Conservation (phyloP, 2,797 vertebrate species). For the Pantherophis vulpinus region DNA sequence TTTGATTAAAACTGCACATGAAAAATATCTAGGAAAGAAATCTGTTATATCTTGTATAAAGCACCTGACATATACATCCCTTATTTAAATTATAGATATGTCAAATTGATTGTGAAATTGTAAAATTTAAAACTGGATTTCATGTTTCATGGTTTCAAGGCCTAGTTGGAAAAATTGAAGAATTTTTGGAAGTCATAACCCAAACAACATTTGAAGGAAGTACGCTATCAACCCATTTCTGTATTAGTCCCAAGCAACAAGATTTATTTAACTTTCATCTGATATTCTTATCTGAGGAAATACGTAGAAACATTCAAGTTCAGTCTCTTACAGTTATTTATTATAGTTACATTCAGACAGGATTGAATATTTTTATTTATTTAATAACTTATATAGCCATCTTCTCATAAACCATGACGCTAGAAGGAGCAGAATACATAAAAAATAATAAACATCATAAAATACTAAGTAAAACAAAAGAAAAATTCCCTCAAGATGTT, state of each 20-base stretch:
- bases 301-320: neutral
- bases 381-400: no score
- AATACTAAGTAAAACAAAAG: no score
- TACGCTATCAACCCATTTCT: neutral
- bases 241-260: neutral
- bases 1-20: constrained; percentile 58
- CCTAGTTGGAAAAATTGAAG: neutral
- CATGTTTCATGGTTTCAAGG: neutral
- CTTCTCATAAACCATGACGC: no score
- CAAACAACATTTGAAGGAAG: no score
- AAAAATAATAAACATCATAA: no score
- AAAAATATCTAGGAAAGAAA: constrained; percentile 27
- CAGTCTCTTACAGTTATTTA: neutral
- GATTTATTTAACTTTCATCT: neutral
- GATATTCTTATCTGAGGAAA: neutral
- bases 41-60: constrained; percentile 48
- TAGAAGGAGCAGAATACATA: no score
- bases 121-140: neutral
- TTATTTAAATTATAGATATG: neutral
- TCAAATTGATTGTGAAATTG: neutral
- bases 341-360: constrained; percentile 37
- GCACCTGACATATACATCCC: neutral
- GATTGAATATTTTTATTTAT: constrained; percentile 19
- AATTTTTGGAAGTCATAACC: neutral
- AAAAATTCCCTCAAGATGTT: no score